Percentiles rank a stretch among this genome's conserved stretches.
phyloP scores from a whole-genome alignment of 2,797 vertebrate species.

The Acipenser transmontanus region DNA sequence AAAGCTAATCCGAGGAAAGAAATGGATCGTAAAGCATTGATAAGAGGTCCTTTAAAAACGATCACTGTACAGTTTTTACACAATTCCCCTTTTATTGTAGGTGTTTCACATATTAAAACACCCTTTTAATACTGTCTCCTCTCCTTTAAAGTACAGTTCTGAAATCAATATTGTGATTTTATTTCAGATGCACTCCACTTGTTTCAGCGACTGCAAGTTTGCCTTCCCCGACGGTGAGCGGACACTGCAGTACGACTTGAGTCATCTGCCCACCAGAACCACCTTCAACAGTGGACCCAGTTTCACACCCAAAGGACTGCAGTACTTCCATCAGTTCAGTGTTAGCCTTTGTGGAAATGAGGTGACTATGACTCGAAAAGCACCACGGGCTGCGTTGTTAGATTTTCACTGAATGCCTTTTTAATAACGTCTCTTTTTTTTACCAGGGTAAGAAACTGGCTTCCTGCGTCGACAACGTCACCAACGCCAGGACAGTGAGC shows the following conservation, averaged over 20 bases:
- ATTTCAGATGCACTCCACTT: constrained; percentile 69
- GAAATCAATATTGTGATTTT: background rate
- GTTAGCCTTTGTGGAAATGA: constrained; percentile 80
- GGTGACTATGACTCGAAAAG: constrained; percentile 42
- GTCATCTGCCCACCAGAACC: constrained; percentile 51
- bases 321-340: constrained; percentile 78
- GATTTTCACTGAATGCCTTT: background rate
- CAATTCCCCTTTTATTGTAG: background rate
- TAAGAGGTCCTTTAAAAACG: background rate
- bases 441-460: constrained; percentile 64
- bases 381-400: no score
- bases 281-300: constrained; percentile 65
- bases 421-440: background rate
- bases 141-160: background rate
- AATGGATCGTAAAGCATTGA: background rate
- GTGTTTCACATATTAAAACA: background rate
- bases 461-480: constrained; percentile 78
- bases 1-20: no score
- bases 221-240: constrained; percentile 14
- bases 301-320: constrained; percentile 84
- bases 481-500: constrained; percentile 60
- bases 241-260: constrained; percentile 64
- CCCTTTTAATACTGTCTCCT: background rate
- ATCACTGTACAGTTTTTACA: background rate
- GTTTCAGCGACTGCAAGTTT: constrained; percentile 77